Evolutionary conservation across 2,797 vertebrate species (phyloP).

Genomic region (Pangasius mekongensis): DNA sequence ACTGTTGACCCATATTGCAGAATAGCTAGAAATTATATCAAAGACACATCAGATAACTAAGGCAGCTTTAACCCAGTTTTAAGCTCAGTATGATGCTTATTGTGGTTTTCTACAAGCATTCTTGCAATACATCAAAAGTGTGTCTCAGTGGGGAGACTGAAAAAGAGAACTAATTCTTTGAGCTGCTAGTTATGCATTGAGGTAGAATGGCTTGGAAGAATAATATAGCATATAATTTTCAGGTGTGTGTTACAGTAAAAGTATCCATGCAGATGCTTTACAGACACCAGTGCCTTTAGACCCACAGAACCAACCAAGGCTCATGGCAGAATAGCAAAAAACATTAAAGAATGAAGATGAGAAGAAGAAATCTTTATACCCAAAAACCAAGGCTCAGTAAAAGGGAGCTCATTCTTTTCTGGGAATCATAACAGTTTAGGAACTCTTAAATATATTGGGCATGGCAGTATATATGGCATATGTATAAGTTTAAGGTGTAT

Average conservation of each 20-base stretch:
- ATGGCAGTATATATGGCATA: neutral
- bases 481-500: neutral
- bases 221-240: neutral
- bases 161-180: conserved; percentile 24
- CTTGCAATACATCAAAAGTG: conserved; percentile 17
- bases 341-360: neutral
- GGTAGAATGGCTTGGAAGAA: neutral
- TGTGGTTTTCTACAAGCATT: conserved; percentile 24
- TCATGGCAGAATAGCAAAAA: neutral
- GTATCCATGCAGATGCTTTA: neutral
- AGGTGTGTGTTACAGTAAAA: neutral
- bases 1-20: neutral
- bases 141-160: conserved; percentile 17
- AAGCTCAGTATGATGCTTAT: neutral
- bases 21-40: neutral
- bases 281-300: neutral
- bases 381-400: neutral
- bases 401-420: neutral
- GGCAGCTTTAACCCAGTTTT: conserved; percentile 3
- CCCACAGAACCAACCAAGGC: neutral
- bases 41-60: neutral
- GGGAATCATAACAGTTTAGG: neutral
- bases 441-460: neutral
- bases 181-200: neutral
- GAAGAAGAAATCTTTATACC: neutral